phyloP scores from a whole-genome alignment of 2,888 invertebrate species.

The Notodonta dromedarius region DNA sequence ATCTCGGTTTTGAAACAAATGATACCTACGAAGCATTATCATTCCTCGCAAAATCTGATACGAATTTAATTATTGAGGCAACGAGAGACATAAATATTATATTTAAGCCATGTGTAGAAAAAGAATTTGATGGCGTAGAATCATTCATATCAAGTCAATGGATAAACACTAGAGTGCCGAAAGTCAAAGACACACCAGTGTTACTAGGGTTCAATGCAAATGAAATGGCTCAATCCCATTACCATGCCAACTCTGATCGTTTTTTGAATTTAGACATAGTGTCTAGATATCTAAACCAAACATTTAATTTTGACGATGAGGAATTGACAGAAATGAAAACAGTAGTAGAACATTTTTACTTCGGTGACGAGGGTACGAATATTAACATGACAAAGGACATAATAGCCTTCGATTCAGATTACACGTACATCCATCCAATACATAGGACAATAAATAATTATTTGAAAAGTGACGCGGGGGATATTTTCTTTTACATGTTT shows the following conservation, averaged over 20 bases:
- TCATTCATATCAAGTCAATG: constrained; percentile 9
- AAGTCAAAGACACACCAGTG: constrained; percentile 10
- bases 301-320: constrained; percentile 36
- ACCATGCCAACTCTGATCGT: constrained; percentile 26
- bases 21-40: constrained; percentile 9
- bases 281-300: constrained; percentile 22
- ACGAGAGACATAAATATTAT: background rate
- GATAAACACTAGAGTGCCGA: constrained; percentile 7
- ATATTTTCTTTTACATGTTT: constrained; percentile 62
- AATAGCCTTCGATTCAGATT: constrained; percentile 57
- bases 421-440: constrained; percentile 49
- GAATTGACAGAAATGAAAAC: constrained; percentile 37
- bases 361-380: constrained; percentile 49
- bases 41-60: constrained; percentile 3
- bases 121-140: constrained; percentile 6
- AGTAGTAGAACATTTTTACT: constrained; percentile 50
- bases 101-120: constrained; percentile 17
- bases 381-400: constrained; percentile 35
- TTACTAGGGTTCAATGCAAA: constrained; percentile 29
- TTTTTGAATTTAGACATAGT: constrained; percentile 30
- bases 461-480: constrained; percentile 36
- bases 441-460: constrained; percentile 51
- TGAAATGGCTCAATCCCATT: constrained; percentile 41
- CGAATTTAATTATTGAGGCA: constrained; percentile 8
- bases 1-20: constrained; percentile 10